Percentiles rank a stretch among this genome's conserved stretches.
Evolutionary conservation across 2,113 vertebrate genomes (phyloP).

Genomic region (Phylloscopus trochiloides): DNA sequence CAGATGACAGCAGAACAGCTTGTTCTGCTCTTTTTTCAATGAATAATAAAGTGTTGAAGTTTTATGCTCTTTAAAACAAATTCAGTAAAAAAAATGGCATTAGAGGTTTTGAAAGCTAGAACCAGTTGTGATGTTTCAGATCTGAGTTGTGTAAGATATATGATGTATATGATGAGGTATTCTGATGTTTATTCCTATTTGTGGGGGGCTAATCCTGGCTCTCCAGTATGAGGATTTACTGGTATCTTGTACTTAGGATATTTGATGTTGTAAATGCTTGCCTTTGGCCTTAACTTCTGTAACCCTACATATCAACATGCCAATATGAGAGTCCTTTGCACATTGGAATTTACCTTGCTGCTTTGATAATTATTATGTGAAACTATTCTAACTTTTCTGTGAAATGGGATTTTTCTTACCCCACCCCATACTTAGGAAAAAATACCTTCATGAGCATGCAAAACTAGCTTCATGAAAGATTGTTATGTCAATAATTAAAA

Average conservation of each 20-base stretch:
- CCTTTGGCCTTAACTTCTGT: neutral
- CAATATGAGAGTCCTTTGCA: neutral
- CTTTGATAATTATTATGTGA: neutral
- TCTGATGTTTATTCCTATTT: neutral
- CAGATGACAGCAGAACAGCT: neutral
- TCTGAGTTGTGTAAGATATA: neutral
- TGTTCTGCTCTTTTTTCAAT: neutral
- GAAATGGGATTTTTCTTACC: neutral
- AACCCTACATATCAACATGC: rapidly evolving
- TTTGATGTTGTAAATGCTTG: neutral
- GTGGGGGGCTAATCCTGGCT: neutral
- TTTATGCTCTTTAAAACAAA: neutral
- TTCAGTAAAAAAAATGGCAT: neutral
- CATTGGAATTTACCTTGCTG: neutral
- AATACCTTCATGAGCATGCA: neutral
- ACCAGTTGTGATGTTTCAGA: neutral
- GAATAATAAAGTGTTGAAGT: neutral
- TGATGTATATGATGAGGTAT: neutral
- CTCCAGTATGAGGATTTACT: neutral
- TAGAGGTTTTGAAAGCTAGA: neutral
- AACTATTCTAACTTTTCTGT: neutral
- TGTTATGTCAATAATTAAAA: neutral
- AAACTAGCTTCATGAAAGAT: neutral
- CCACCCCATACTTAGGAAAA: neutral
- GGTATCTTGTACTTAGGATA: neutral